A percentile compares a stretch with the other conserved stretches of the same genome.
Conservation (phyloP, 2,797 vertebrate species). For the Sebastes trivittatus region DNA sequence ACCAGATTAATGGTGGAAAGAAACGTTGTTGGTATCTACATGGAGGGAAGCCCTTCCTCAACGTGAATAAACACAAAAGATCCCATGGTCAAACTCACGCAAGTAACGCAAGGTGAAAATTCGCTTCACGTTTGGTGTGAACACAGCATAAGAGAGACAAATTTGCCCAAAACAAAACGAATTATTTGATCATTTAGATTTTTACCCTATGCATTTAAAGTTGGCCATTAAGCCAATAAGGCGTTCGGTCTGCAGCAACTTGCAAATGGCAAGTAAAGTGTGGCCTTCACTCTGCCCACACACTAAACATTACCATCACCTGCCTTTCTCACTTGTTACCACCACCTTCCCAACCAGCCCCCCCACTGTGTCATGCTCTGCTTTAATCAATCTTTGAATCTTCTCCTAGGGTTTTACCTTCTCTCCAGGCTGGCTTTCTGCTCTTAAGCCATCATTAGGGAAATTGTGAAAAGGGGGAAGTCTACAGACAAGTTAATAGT, state of each 20-base stretch:
- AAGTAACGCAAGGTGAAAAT: no score
- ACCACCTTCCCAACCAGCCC: slow-evolving; percentile 56
- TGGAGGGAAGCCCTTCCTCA: no score
- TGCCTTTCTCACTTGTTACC: slow-evolving; percentile 55
- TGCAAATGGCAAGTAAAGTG: background rate
- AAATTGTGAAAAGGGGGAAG: slow-evolving; percentile 39
- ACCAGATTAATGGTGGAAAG: background rate
- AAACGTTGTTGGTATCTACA: no score
- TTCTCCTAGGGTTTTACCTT: slow-evolving; percentile 81
- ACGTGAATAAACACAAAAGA: no score
- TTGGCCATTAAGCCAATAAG: background rate
- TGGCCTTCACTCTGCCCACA: background rate
- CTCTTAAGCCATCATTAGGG: slow-evolving; percentile 60
- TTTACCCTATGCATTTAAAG: background rate
- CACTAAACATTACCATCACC: slow-evolving; percentile 50
- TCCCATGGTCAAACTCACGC: no score
- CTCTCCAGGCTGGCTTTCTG: slow-evolving; percentile 73
- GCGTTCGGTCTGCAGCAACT: background rate
- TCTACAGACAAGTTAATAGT: slow-evolving; percentile 25
- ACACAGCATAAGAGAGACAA: background rate
- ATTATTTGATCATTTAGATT: background rate
- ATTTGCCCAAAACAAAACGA: background rate
- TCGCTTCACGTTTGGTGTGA: background rate
- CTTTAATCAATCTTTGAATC: slow-evolving; percentile 86
- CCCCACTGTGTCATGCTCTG: slow-evolving; percentile 78